Percentiles rank a stretch among this genome's conserved stretches.
phyloP scores from a whole-genome alignment of 2,797 vertebrate genomes.

The Rhodeus uyekii region DNA sequence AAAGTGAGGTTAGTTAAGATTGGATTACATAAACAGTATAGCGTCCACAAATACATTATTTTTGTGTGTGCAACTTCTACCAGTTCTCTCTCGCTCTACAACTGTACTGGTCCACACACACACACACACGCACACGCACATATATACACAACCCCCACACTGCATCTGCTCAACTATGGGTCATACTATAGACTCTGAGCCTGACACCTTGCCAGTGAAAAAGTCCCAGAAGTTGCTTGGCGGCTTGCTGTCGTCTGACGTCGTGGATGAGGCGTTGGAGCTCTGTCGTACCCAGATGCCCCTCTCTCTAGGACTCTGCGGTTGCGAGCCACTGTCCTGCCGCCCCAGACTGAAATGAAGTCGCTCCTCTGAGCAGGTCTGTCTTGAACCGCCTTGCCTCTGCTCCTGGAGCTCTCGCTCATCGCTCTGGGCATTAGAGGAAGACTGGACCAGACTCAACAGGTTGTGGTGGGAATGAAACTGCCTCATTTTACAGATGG shows the following conservation, averaged over 20 bases:
- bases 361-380: constrained; percentile 51
- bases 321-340: constrained; percentile 44
- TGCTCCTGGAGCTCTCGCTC: constrained; percentile 41
- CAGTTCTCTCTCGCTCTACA: constrained; percentile 35
- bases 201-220: constrained; percentile 77
- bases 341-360: constrained; percentile 58
- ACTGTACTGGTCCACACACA: constrained; percentile 2
- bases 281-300: constrained; percentile 77
- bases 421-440: constrained; percentile 49
- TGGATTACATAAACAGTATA: constrained; percentile 14
- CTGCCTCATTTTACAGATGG: constrained; percentile 76
- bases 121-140: no score
- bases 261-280: constrained; percentile 59
- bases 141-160: not conserved
- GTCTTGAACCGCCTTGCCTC: constrained; percentile 40
- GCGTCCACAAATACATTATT: constrained; percentile 21
- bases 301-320: constrained; percentile 60
- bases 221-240: constrained; percentile 81
- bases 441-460: constrained; percentile 69
- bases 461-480: constrained; percentile 83
- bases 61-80: not conserved
- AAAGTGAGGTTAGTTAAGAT: not conserved
- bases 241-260: constrained; percentile 56
- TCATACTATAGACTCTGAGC: constrained; percentile 82
- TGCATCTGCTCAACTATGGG: constrained; percentile 15